Evolutionary conservation across 2,113 vertebrate species (phyloP).

Genomic region (Salvator merianae): DNA sequence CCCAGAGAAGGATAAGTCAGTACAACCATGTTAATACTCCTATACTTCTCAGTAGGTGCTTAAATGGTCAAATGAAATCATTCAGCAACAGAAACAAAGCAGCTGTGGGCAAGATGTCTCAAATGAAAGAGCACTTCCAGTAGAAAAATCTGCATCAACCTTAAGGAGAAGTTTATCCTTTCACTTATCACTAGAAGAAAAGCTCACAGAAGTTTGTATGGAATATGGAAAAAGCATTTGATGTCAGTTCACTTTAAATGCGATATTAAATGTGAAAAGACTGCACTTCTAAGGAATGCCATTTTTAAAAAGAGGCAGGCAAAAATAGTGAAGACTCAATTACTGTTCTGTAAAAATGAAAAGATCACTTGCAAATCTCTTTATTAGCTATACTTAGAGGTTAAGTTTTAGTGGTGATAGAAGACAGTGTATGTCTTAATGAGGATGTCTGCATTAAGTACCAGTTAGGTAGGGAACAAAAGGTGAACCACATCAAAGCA

Average conservation of each 20-base stretch:
- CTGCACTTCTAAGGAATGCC: neutral
- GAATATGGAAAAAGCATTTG: neutral
- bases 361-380: neutral
- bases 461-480: conserved; percentile 11
- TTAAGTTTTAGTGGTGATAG: neutral
- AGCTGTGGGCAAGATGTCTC: conserved; percentile 9
- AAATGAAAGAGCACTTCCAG: conserved; percentile 37
- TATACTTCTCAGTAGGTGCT: neutral
- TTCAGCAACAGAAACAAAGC: conserved; percentile 45
- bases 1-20: no score
- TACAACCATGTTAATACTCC: neutral
- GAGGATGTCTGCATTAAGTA: conserved; percentile 31
- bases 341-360: neutral
- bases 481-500: conserved; percentile 39
- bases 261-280: neutral
- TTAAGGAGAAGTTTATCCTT: conserved; percentile 34
- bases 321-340: neutral
- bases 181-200: conserved; percentile 24
- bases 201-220: neutral
- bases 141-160: conserved; percentile 31
- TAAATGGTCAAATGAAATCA: conserved; percentile 48
- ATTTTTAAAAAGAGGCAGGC: neutral
- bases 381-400: neutral
- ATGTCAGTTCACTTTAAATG: conserved; percentile 8
- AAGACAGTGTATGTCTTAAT: neutral